Evolutionary conservation across 1,140 invertebrate species (phyloP), one percentile per base, ranked within the genome.

Genomic region (Hermatobates lingyangjiaoensis): DNA sequence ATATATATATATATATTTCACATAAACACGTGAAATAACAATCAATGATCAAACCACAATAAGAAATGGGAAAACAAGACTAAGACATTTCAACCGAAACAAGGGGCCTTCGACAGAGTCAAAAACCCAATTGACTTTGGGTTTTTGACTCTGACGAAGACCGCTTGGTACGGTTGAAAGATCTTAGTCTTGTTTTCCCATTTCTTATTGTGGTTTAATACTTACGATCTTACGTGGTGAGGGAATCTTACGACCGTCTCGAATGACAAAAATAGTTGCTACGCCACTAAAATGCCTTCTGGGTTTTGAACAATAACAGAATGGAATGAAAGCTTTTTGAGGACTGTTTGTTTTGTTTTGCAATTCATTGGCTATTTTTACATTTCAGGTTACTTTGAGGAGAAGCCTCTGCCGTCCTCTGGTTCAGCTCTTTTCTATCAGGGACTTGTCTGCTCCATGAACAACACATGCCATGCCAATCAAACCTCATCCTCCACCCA

Each of bases 371-470:
- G 1, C 15, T 27, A 34, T 5, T 34, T 4, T 38, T 3, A 45
- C 27, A 26, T 62, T 61, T 21, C 59, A 77, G 75, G 75, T 64
- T 71, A 77, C 60, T 74, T 71, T 63, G 69, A 74, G 53, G 70
- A 72, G 26, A 75, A 74, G 55, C 66, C 74, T 12, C 65, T 79
- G 65, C 76, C 75, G 0, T 75, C 75, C 21, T 68, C 73, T 5
- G 76, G 76, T 2, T 56, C 67, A 25, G 52, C 75, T 20, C 66
- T 72, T 21, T 77, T 76, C 59, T 45, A 76, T 1, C 64, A 67
- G 53, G 66, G 69, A 38, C 67, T 71, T 27, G 45, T 77, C 7
- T 79, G 76, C 61, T 66, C 70, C 3, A 67, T 73, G 34, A 72
- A 73, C 54, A 77, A 78, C 59, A 72, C 69, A 12, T 79, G 76